Conservation (phyloP, 2,113 vertebrate genomes). For the Scartelaos histophorus region DNA sequence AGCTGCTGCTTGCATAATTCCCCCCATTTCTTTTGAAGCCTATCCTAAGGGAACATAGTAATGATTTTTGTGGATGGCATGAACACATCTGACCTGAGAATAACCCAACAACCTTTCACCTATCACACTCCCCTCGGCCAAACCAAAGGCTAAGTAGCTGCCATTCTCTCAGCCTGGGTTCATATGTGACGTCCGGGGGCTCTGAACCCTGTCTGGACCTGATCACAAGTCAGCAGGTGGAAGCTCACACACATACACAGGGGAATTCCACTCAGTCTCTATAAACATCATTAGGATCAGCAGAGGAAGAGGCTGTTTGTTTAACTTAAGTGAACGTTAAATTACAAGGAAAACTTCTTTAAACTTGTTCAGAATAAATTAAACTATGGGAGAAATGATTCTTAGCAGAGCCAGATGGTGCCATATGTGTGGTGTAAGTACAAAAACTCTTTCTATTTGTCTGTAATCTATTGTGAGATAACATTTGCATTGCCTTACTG, state of each 20-base stretch:
- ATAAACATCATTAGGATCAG: constrained; percentile 19
- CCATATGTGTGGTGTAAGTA: background rate
- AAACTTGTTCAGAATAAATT: background rate
- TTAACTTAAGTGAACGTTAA: constrained; percentile 1
- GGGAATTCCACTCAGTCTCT: constrained; percentile 52
- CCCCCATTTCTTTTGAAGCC: background rate
- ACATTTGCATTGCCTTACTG: background rate
- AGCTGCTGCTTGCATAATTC: background rate
- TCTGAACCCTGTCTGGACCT: constrained; percentile 32
- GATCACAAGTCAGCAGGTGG: constrained; percentile 38
- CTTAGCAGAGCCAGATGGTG: background rate
- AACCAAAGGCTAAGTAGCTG: constrained; percentile 39
- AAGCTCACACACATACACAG: constrained; percentile 15
- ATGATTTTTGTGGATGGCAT: constrained; percentile 31
- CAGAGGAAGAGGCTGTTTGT: background rate
- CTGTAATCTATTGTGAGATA: background rate
- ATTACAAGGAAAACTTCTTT: constrained; percentile 1
- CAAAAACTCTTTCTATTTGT: background rate
- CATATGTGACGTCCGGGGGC: constrained; percentile 36
- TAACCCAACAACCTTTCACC: constrained; percentile 39
- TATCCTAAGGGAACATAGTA: constrained; percentile 30
- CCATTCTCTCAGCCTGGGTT: constrained; percentile 39
- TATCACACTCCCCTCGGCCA: constrained; percentile 34
- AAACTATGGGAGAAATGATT: background rate
- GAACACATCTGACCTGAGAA: constrained; percentile 51